Conservation (phyloP, 1,140 invertebrate genomes). For the Akabosia matsudoensis region DNA sequence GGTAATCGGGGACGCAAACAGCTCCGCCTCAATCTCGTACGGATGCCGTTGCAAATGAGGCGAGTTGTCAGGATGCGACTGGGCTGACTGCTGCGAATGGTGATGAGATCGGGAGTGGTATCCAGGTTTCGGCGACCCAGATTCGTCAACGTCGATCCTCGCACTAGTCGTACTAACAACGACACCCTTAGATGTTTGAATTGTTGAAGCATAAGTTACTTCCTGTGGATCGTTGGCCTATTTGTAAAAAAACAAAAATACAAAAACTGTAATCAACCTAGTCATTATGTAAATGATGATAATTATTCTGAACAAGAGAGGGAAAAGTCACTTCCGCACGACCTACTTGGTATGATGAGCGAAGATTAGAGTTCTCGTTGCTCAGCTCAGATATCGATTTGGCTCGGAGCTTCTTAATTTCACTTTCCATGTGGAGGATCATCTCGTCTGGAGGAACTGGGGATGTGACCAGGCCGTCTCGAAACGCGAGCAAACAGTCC, state of each 20-base stretch:
- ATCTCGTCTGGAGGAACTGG: slow-evolving; percentile 14
- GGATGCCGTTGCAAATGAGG: background rate
- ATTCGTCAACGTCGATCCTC: slow-evolving; percentile 6
- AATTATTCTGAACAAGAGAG: background rate
- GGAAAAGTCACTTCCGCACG: too few species aligned
- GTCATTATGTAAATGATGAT: background rate
- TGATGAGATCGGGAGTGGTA: slow-evolving; percentile 8
- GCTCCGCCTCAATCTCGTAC: background rate
- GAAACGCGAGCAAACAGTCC: background rate
- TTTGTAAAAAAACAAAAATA: background rate
- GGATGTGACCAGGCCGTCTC: slow-evolving; percentile 11
- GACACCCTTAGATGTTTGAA: background rate
- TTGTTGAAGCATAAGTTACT: background rate
- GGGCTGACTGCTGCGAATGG: background rate
- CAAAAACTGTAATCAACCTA: background rate
- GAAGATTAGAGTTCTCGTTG: slow-evolving; percentile 27
- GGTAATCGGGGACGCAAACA: background rate
- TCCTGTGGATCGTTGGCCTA: background rate
- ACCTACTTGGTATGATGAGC: slow-evolving; percentile 9
- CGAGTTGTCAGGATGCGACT: slow-evolving; percentile 1
- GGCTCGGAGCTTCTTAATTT: slow-evolving; percentile 25
- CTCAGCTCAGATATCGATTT: slow-evolving; percentile 32
- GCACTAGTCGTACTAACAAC: background rate
- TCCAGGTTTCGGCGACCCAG: slow-evolving; percentile 6
- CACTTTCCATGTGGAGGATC: slow-evolving; percentile 31